A percentile compares a stretch with the other conserved stretches of the same genome.
Conservation (phyloP, 2,888 invertebrate genomes). For the Campaea margaritaria region DNA sequence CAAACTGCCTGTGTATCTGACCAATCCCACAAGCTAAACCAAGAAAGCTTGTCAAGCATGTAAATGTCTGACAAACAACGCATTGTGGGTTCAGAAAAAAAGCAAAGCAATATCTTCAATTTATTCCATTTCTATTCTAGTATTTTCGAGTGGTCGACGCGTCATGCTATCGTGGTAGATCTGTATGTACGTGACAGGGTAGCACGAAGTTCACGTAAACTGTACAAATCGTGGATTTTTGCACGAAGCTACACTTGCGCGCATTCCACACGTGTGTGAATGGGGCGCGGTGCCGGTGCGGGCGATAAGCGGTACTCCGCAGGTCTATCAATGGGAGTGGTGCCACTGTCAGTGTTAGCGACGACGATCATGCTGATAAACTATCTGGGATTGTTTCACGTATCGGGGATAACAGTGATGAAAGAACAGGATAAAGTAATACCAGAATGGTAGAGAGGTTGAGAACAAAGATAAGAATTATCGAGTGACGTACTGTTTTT, state of each 20-base stretch:
- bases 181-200: conserved; percentile 5
- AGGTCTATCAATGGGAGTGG: conserved; percentile 20
- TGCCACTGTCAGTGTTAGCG: conserved; percentile 25
- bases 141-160: not conserved
- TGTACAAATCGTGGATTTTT: conserved; percentile 60
- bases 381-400: conserved; percentile 8
- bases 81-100: no score
- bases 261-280: conserved; percentile 53
- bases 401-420: not conserved
- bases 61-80: no score
- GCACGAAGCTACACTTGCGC: conserved; percentile 62
- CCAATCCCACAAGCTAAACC: no score
- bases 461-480: no score
- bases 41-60: no score
- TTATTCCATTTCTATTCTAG: no score
- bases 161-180: not conserved
- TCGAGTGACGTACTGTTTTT: no score
- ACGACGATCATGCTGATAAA: conserved; percentile 4
- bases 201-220: conserved; percentile 35
- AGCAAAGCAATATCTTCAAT: no score
- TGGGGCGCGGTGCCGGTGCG: conserved; percentile 31
- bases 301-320: conserved; percentile 19
- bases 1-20: no score
- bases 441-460: not conserved
- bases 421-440: not conserved